Base-by-base conservation (phyloP, 2,888 invertebrate genomes). In the Galerucella pusilla region DNA sequence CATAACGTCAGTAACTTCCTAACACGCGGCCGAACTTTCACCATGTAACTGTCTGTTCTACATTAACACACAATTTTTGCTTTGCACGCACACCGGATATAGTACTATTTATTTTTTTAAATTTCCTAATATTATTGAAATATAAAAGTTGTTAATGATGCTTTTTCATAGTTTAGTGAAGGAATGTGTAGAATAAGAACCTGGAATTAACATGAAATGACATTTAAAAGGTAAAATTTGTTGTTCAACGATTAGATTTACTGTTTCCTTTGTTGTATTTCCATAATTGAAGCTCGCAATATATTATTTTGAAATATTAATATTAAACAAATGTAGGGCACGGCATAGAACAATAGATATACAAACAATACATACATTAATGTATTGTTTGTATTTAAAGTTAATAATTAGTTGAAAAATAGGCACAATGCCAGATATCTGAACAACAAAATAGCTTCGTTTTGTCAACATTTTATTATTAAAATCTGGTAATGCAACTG, bases 81-180 rank as follows among this genome's bases (percentile, higher is more conserved):
- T 75, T 54, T 61, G 67, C 70, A 75, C 75, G 75, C 75, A 75
- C 75, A 75, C 65, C 49, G 16, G 46, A 57, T 28, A 45, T 54
- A 67, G 57, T 65, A 42, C 7, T 60, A 71, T 65, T 73, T 63
- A 49, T 54, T 67, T 73, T 60, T 42, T 59, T 2, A 35, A 52
- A 59, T 7, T 54, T 42, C 11, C 20, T 20, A 9, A 9, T 57
- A 57, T 57, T 57, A 16, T 57, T 7, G 3, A 57, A 20, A 16
- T 20, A 57, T 10, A 16, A 10, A 16, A 57, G 20, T 57, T 20
- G 16, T 20, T 57, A 57, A 7, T 52, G n/a, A 57, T 57, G 57
- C 57, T 57, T 57, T 57, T 57, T 2, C 2, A 57, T 16, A 42
- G 25, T 64, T 71, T 54, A 64, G 63, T 63, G 63, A 57, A 57